Evolutionary conservation across 2,797 vertebrate species (phyloP).

Genomic region (Molossus molossus): DNA sequence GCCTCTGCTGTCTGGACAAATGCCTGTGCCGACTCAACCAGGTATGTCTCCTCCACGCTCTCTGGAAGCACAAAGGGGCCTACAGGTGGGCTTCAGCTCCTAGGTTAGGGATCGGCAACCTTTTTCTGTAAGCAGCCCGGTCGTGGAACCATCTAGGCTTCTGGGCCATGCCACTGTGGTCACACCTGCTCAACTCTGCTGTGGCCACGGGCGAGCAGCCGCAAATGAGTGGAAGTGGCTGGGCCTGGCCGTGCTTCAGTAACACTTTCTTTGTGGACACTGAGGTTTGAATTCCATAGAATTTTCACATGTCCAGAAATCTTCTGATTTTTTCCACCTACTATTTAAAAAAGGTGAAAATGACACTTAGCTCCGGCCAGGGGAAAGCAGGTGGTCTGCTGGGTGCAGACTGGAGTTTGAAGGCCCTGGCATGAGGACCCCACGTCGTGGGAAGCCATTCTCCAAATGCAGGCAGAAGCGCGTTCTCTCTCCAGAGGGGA

Average conservation of each 20-base stretch:
- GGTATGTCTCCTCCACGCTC: slow-evolving; percentile 82
- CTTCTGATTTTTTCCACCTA: background rate
- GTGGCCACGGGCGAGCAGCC: background rate
- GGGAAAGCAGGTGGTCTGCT: background rate
- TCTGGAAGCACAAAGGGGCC: no score
- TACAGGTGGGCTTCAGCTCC: background rate
- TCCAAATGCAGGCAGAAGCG: background rate
- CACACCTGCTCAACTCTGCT: background rate
- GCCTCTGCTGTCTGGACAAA: slow-evolving; percentile 86
- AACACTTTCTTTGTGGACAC: background rate
- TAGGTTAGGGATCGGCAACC: background rate
- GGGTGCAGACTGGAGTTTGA: background rate
- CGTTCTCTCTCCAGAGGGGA: background rate
- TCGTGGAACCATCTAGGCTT: background rate
- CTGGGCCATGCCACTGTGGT: background rate
- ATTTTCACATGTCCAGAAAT: background rate
- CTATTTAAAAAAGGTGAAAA: background rate
- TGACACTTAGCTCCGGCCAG: background rate
- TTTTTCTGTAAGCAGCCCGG: background rate
- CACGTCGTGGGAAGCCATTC: background rate
- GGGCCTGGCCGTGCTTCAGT: background rate
- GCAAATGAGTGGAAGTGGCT: background rate
- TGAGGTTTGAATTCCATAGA: slow-evolving; percentile 5
- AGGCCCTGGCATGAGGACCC: background rate
- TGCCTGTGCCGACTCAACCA: slow-evolving; percentile 88